These are phyloP conservation scores for Arrhopalites spinosus DNA, from an alignment of 2,888 invertebrate genomes.

Conservation along the genomic window DNA sequence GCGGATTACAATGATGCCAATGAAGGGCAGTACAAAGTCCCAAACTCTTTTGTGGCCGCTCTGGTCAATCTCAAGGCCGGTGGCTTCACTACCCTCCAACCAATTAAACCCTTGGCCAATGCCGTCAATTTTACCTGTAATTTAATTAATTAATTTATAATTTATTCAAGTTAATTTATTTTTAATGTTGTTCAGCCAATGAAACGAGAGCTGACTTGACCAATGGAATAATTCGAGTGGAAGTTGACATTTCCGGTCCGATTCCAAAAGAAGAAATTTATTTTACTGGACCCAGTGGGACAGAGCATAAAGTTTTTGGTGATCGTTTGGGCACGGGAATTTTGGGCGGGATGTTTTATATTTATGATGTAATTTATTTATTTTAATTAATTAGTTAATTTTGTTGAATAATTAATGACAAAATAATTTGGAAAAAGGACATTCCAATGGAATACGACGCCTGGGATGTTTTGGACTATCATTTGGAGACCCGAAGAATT, in stretches of 20 bases:
- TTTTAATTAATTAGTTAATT: too few species aligned
- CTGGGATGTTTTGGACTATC: constrained; percentile 61
- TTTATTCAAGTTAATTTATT: background rate
- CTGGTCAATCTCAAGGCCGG: constrained; percentile 41
- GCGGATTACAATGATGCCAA: constrained; percentile 37
- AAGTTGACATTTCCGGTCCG: constrained; percentile 35
- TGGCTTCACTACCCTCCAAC: constrained; percentile 37
- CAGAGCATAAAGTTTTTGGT: constrained; percentile 9
- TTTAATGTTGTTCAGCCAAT: background rate
- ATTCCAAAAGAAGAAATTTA: constrained; percentile 41
- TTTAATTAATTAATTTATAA: background rate
- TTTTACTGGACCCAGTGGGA: constrained; percentile 28
- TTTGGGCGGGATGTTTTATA: constrained; percentile 47
- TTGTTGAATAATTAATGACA: background rate
- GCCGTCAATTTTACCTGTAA: constrained; percentile 38
- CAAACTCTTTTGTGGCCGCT: constrained; percentile 46
- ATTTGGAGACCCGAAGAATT: constrained; percentile 57
- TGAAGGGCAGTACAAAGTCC: constrained; percentile 45
- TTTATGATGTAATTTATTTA: constrained; percentile 39
- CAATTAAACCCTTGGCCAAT: constrained; percentile 33
- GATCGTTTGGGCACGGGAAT: constrained; percentile 28
- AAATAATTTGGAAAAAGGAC: background rate
- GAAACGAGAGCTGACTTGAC: background rate
- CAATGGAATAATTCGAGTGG: constrained; percentile 41
- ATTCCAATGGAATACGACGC: constrained; percentile 57